These are phyloP conservation scores for Eutrigla gurnardus DNA, from an alignment of 2,797 vertebrate species.

Conservation along the genomic window DNA sequence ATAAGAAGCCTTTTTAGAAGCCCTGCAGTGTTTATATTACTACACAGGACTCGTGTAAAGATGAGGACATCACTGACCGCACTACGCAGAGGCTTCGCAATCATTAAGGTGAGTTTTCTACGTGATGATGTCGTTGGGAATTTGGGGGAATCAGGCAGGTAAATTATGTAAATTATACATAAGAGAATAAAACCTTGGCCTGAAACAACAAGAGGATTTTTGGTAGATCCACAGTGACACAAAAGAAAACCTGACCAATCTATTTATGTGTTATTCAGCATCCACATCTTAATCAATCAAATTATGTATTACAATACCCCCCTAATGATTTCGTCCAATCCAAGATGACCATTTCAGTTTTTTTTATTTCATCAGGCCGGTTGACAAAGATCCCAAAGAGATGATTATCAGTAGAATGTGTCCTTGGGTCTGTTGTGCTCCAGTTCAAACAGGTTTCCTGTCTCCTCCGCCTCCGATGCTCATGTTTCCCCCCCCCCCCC, in stretches of 20 bases:
- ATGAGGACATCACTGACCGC: slow-evolving; percentile 36
- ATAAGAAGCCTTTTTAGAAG: slow-evolving; percentile 27
- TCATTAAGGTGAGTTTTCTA: neutral
- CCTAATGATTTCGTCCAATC: neutral
- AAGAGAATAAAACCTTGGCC: neutral
- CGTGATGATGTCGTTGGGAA: neutral
- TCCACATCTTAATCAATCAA: neutral
- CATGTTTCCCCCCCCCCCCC: neutral
- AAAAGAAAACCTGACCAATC: neutral
- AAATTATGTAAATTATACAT: neutral
- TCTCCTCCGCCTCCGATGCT: slow-evolving; percentile 20
- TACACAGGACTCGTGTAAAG: slow-evolving; percentile 10
- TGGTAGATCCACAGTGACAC: neutral
- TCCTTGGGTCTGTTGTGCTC: neutral
- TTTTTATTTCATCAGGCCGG: neutral
- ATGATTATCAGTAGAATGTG: neutral
- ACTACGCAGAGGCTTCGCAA: neutral
- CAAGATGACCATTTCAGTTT: neutral
- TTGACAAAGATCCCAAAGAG: neutral
- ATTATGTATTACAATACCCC: neutral
- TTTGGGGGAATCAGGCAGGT: neutral
- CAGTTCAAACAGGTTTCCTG: slow-evolving; percentile 17
- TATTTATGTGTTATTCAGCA: neutral
- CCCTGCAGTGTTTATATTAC: neutral
- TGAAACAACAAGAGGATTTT: neutral